Percentiles rank a stretch among this genome's conserved stretches.
Evolutionary conservation across 2,888 invertebrate species (phyloP).

Genomic region (Polydrusus cervinus): DNA sequence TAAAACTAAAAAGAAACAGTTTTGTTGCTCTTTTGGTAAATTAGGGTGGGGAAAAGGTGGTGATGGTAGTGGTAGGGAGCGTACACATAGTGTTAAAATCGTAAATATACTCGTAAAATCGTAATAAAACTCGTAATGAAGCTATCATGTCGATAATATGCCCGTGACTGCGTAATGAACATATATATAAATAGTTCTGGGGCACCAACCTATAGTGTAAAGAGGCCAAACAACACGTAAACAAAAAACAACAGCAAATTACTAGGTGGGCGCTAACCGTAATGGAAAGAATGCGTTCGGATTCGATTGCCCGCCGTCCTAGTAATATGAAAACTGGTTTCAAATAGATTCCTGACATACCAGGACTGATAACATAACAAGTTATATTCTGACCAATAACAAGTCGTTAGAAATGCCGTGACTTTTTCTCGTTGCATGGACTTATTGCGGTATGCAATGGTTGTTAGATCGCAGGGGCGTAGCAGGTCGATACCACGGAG

Average conservation of each 20-base stretch:
- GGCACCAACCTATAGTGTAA: not conserved
- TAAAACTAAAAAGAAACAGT: too few species aligned
- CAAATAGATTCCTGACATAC: conserved; percentile 43
- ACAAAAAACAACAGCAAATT: conserved; percentile 6
- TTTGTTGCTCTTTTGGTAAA: too few species aligned
- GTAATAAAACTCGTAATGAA: too few species aligned
- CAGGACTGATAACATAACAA: conserved; percentile 42
- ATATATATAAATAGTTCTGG: too few species aligned
- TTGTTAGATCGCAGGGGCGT: conserved; percentile 6
- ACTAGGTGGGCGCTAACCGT: conserved; percentile 4
- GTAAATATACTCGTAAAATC: too few species aligned
- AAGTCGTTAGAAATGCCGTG: conserved; percentile 18
- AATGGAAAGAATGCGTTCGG: conserved; percentile 18
- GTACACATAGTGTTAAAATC: too few species aligned
- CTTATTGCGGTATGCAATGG: conserved; percentile 34
- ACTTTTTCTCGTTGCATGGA: conserved; percentile 10
- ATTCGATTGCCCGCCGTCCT: conserved; percentile 27
- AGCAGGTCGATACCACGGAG: not conserved
- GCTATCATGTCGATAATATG: too few species aligned
- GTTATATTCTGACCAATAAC: conserved; percentile 25
- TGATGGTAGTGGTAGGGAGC: too few species aligned
- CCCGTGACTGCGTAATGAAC: too few species aligned
- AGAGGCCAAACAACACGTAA: not conserved
- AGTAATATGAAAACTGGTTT: conserved; percentile 40
- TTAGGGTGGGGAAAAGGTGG: too few species aligned